These are phyloP conservation scores for Masticophis lateralis DNA, from an alignment of 2,797 vertebrate species.

Conservation along the genomic window DNA sequence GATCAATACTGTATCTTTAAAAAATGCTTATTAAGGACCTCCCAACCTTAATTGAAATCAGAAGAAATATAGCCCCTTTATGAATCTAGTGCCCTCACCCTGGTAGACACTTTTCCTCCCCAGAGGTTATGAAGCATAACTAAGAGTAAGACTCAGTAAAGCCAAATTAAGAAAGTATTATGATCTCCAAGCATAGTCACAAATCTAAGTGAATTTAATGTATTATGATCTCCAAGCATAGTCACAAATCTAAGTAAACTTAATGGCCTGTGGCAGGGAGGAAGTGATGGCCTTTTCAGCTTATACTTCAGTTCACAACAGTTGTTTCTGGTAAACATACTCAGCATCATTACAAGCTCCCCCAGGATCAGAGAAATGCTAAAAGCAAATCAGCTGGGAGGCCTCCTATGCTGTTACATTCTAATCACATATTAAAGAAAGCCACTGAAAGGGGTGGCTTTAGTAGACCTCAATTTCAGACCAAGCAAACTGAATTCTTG, in stretches of 20 bases:
- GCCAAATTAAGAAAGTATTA: neutral
- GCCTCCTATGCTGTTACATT: too few species aligned
- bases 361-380: neutral
- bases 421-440: neutral
- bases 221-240: neutral
- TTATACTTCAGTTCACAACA: neutral
- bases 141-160: neutral
- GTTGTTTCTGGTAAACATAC: neutral
- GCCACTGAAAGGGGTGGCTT: neutral
- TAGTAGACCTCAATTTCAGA: neutral
- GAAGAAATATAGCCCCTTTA: neutral
- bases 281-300: neutral
- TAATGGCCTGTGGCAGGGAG: neutral
- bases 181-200: neutral
- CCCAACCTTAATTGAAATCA: neutral
- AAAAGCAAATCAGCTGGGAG: neutral
- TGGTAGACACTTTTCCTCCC: neutral
- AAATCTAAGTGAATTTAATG: neutral
- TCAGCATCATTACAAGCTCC: neutral
- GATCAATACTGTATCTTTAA: neutral
- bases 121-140: neutral
- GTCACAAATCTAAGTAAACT: neutral
- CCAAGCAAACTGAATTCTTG: neutral
- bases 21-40: neutral
- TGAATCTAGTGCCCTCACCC: neutral